Evolutionary conservation across 2,888 invertebrate species (phyloP).

Genomic region (Tiphia femorata): DNA sequence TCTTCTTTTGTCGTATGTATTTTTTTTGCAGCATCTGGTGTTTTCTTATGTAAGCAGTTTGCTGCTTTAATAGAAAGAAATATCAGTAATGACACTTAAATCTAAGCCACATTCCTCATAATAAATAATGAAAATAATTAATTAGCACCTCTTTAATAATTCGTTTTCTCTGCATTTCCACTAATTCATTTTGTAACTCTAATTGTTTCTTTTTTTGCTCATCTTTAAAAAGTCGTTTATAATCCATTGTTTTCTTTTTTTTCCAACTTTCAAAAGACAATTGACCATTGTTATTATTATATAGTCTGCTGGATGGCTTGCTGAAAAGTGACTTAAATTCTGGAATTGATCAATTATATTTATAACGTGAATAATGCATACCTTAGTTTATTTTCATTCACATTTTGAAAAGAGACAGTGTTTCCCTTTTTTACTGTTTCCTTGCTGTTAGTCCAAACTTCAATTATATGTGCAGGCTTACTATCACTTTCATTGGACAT

Average conservation of each 20-base stretch:
- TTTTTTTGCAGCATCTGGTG: constrained; percentile 2
- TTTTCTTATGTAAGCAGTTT: constrained; percentile 6
- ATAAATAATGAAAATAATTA: constrained; percentile 18
- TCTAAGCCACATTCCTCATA: background rate
- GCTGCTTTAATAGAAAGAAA: background rate
- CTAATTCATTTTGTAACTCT: constrained; percentile 18
- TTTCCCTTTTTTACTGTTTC: too few species aligned
- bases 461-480: background rate
- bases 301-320: too few species aligned
- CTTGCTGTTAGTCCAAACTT: constrained; percentile 25
- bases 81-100: background rate
- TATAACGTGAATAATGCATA: background rate
- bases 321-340: too few species aligned
- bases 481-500: background rate
- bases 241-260: constrained; percentile 29
- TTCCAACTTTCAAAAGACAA: constrained; percentile 47
- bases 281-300: background rate
- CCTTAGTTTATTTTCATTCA: background rate
- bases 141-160: constrained; percentile 23
- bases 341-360: too few species aligned
- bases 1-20: constrained; percentile 13
- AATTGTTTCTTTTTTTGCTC: constrained; percentile 23
- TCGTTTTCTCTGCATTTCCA: constrained; percentile 27
- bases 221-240: constrained; percentile 27
- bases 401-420: too few species aligned